phyloP scores from a whole-genome alignment of 2,797 vertebrate genomes.

The Chromobotia macracanthus region DNA sequence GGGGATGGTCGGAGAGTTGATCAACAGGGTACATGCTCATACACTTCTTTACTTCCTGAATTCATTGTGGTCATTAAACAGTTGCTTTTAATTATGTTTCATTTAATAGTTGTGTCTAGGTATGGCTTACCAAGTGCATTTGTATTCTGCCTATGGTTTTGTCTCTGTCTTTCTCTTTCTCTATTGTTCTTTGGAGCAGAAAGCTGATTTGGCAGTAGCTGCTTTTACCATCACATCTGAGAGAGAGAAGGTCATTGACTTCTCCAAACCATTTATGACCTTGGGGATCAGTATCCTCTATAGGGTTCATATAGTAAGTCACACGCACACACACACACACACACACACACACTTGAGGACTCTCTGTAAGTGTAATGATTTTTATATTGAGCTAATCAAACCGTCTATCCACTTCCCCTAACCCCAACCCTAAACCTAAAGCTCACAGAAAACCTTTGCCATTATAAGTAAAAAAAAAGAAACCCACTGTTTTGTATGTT shows the following conservation, averaged over 20 bases:
- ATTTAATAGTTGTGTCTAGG: slow-evolving; percentile 54
- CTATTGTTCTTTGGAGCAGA: slow-evolving; percentile 75
- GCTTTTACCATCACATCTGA: slow-evolving; percentile 95
- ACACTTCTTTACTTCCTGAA: neutral
- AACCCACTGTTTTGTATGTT: no score
- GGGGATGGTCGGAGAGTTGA: slow-evolving; percentile 93
- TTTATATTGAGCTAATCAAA: no score
- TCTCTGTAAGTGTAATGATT: no score
- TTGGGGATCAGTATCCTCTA: slow-evolving; percentile 96
- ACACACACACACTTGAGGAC: no score
- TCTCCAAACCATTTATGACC: slow-evolving; percentile 95
- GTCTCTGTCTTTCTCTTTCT: neutral
- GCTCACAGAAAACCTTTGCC: no score
- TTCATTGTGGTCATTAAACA: neutral
- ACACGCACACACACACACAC: slow-evolving; percentile 11
- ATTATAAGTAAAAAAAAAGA: no score
- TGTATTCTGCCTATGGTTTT: neutral
- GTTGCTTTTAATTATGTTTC: neutral
- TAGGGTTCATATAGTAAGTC: slow-evolving; percentile 88
- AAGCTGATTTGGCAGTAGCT: slow-evolving; percentile 92
- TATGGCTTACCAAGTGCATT: slow-evolving; percentile 37
- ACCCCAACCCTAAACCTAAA: no score
- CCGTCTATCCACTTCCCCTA: no score
- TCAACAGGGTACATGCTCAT: slow-evolving; percentile 82
- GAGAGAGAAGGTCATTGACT: slow-evolving; percentile 90